Conservation (phyloP, 2,113 vertebrate genomes). For the Notarius quadriscutis region DNA sequence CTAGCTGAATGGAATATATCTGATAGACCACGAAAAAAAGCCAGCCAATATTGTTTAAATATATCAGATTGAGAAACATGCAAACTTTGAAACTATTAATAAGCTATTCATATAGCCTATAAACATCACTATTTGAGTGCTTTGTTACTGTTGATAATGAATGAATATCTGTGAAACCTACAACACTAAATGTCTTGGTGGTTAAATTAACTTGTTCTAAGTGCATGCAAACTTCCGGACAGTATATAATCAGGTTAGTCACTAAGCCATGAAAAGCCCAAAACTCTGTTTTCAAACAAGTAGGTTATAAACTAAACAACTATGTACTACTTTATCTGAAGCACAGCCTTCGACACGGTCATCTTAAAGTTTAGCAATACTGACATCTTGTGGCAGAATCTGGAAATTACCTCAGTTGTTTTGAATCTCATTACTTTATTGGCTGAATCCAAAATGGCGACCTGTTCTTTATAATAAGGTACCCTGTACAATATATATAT, state of each 20-base stretch:
- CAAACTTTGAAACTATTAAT: neutral
- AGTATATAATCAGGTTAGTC: neutral
- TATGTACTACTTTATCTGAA: neutral
- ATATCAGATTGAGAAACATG: neutral
- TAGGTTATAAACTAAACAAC: neutral
- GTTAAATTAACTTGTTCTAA: neutral
- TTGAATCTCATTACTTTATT: neutral
- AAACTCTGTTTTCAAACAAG: neutral
- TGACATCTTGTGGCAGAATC: constrained; percentile 38
- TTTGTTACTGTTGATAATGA: neutral
- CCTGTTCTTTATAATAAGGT: neutral
- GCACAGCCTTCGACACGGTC: too few species aligned
- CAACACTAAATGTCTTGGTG: neutral
- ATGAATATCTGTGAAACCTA: neutral
- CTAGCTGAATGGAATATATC: too few species aligned
- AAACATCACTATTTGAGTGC: neutral
- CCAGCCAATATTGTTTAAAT: neutral
- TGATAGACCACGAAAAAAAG: too few species aligned
- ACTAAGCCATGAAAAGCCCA: neutral
- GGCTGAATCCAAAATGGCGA: neutral
- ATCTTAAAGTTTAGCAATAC: constrained; percentile 18
- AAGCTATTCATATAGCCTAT: neutral
- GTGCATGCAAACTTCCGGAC: neutral
- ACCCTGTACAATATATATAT: neutral
- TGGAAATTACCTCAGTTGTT: neutral